Evolutionary conservation across 2,797 vertebrate genomes (phyloP).

Genomic region (Karalla daura): DNA sequence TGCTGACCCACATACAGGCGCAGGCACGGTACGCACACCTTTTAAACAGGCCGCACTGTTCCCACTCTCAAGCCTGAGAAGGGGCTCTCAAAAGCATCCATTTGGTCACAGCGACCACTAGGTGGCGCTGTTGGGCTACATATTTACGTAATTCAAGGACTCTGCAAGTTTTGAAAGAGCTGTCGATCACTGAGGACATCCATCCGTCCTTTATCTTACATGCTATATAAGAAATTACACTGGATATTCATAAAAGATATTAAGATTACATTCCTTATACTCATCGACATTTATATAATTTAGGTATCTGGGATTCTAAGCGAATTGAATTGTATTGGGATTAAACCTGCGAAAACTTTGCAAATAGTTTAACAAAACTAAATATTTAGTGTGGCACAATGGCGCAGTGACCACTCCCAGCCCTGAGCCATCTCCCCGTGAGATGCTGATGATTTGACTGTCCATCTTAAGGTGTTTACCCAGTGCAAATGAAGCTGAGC

Average conservation of each 20-base stretch:
- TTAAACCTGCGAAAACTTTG: not conserved
- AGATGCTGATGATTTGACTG: not conserved
- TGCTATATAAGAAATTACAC: too few relatives aligned
- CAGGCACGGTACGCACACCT: not conserved
- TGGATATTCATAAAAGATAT: too few relatives aligned
- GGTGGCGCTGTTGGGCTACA: conserved; percentile 33
- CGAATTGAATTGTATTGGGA: too few relatives aligned
- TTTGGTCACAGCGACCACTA: conserved; percentile 26
- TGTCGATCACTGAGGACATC: too few relatives aligned
- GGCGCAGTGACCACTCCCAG: too few relatives aligned
- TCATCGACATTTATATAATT: too few relatives aligned
- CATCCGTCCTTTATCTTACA: too few relatives aligned
- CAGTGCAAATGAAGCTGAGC: not conserved
- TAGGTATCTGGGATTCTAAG: too few relatives aligned
- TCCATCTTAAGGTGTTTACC: not conserved
- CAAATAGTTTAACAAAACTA: not conserved
- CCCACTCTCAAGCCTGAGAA: not conserved
- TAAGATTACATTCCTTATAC: too few relatives aligned
- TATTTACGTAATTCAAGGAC: not conserved
- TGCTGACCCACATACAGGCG: not conserved
- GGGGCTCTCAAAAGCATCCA: not conserved
- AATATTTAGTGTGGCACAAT: too few relatives aligned
- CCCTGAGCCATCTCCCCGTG: not conserved
- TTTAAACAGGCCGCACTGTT: not conserved
- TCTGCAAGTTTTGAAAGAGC: too few relatives aligned